These are phyloP conservation scores for Thymallus thymallus DNA, from an alignment of 2,113 vertebrate species.

Conservation along the genomic window DNA sequence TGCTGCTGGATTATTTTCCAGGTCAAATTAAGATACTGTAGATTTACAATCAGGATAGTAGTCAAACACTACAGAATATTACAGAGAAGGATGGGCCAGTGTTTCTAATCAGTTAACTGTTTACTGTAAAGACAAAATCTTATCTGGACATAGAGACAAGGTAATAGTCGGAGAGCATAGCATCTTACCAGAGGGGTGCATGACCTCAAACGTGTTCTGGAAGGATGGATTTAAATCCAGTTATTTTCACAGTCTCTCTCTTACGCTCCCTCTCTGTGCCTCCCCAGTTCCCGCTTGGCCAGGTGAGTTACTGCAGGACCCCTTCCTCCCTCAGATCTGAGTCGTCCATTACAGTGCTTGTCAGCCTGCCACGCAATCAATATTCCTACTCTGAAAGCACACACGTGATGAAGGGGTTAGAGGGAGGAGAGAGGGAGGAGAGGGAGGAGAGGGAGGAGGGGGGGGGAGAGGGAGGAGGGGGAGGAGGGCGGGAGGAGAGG, in stretches of 20 bases:
- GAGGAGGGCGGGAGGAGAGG: background rate
- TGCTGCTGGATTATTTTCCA: too few relatives aligned
- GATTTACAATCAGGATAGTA: background rate
- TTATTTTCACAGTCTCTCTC: slow-evolving; percentile 8
- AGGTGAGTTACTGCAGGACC: slow-evolving; percentile 66
- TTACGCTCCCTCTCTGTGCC: slow-evolving; percentile 7
- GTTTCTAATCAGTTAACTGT: too few relatives aligned
- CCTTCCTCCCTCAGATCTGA: slow-evolving; percentile 36
- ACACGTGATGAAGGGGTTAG: slow-evolving; percentile 58
- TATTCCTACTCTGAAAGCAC: slow-evolving; percentile 57
- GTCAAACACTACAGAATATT: background rate
- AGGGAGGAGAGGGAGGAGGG: too few relatives aligned
- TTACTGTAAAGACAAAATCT: too few relatives aligned
- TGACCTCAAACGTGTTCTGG: background rate
- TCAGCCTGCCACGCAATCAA: slow-evolving; percentile 68
- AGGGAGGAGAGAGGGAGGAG: background rate
- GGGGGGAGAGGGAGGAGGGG: background rate
- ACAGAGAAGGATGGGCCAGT: background rate
- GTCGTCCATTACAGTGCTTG: slow-evolving; percentile 64
- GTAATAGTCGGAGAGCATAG: too few relatives aligned
- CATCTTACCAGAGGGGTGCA: too few relatives aligned
- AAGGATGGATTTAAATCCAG: background rate
- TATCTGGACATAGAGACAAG: too few relatives aligned
- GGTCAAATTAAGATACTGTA: too few relatives aligned
- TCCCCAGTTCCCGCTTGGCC: slow-evolving; percentile 47